Evolutionary conservation across 2,113 vertebrate genomes (phyloP).

Genomic region (Hemiscyllium ocellatum): DNA sequence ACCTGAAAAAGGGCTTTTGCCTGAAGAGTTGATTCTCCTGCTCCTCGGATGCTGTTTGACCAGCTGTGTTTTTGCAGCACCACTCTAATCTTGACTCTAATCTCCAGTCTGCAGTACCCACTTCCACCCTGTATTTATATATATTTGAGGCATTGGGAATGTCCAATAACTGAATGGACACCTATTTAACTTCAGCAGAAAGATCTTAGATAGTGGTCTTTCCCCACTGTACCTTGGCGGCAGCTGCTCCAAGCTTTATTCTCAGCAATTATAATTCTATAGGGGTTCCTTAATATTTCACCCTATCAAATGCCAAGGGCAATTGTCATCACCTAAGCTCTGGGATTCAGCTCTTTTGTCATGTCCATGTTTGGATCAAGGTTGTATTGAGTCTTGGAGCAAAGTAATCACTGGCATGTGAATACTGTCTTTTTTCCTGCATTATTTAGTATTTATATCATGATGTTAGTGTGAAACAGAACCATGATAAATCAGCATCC

Average conservation of each 20-base stretch:
- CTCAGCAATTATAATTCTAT: not conserved
- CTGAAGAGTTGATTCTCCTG: too few relatives aligned
- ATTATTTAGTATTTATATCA: not conserved
- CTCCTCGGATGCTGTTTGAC: too few relatives aligned
- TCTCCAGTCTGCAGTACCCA: too few relatives aligned
- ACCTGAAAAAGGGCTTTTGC: not conserved
- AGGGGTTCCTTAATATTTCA: not conserved
- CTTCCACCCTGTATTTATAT: too few relatives aligned
- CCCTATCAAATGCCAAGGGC: not conserved
- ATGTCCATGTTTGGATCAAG: not conserved
- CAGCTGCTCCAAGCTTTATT: not conserved
- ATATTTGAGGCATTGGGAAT: too few relatives aligned
- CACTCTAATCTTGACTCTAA: too few relatives aligned
- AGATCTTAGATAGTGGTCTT: too few relatives aligned
- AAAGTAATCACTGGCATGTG: not conserved
- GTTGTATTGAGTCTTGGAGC: not conserved
- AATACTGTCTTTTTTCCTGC: not conserved
- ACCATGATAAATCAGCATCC: not conserved
- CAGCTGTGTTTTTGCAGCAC: too few relatives aligned
- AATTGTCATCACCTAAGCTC: not conserved
- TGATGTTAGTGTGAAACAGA: not conserved
- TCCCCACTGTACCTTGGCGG: too few relatives aligned
- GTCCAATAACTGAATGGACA: too few relatives aligned
- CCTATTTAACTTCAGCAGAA: too few relatives aligned
- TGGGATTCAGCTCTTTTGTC: not conserved